Evolutionary conservation across 2,797 vertebrate genomes (phyloP), one percentile per base, ranked within the genome.

Genomic region (Taeniopygia guttata): DNA sequence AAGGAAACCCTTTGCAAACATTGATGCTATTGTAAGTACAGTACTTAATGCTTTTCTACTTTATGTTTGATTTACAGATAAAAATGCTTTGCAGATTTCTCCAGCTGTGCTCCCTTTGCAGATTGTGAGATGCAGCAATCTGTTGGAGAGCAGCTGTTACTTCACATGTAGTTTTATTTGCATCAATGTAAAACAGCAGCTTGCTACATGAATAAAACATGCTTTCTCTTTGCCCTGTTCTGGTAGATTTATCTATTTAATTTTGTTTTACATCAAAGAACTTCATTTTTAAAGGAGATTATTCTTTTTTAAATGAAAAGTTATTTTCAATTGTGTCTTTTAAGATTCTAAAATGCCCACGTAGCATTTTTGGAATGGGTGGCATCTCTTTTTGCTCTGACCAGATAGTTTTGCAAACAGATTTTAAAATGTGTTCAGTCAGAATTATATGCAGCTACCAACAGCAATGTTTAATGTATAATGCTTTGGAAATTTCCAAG

Each of bases 141-240:
- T 97, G 96, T 93, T 66, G 70, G 89, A 97, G 88, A 96, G 94
- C 97, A 98, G 97, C 97, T 97, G 97, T 60, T 97, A 45, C 73
- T 88, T 97, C 96, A 95, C 92, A 95, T 80, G 94, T 94, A 97
- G 85, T 88, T 96, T 96, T 96, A 96, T 97, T 96, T 97, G 95
- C 93, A 95, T 91, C 81, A 74, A 86, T 95, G 84, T 97, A 95
- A 96, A 97, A 96, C 38, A 97, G 85, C 87, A 97, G 94, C 89
- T 97, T 96, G 74, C 46, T 52, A 34, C 52, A 97, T 97, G 97
- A 98, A 97, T 97, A 96, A 98, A 97, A 96, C 90, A 97, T 95
- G 60, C 26, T 75, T 90, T 51, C 51, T 91, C 78, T 89, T 88
- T 86, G 64, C 82, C 84, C 88, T 66, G 11, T 56, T 56, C 63